These are phyloP conservation scores for Bombycilla garrulus DNA, from an alignment of 2,113 vertebrate species.

Conservation along the genomic window DNA sequence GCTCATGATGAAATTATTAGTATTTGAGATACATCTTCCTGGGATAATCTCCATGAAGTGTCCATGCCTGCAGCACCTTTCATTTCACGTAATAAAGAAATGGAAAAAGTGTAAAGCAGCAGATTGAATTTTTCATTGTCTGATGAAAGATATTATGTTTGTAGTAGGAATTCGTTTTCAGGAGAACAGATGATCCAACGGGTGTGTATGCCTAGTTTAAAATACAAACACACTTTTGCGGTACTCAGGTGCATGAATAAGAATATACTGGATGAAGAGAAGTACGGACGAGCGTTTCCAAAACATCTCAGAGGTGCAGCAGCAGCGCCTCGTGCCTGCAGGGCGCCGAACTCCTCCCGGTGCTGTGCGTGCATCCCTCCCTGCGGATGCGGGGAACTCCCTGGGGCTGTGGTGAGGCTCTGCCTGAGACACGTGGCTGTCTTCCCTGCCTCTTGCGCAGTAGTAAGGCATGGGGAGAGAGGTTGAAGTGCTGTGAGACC, in stretches of 20 bases:
- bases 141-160: background rate
- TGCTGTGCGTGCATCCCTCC: background rate
- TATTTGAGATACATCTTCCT: background rate
- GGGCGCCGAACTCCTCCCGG: accelerated
- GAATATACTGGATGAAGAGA: background rate
- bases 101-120: background rate
- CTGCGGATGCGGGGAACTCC: background rate
- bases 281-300: accelerated
- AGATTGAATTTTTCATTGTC: background rate
- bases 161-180: background rate
- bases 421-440: background rate
- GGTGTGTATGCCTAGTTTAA: background rate
- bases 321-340: accelerated
- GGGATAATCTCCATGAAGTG: background rate
- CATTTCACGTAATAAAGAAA: background rate
- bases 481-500: background rate
- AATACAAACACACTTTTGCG: background rate
- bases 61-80: background rate
- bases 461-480: background rate
- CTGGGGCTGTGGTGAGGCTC: background rate
- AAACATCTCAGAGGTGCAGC: accelerated
- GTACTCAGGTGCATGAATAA: background rate
- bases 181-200: background rate
- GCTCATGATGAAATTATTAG: background rate
- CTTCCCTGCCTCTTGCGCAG: background rate